Percentiles rank a stretch among this genome's conserved stretches.
Evolutionary conservation across 2,888 invertebrate genomes (phyloP).

Genomic region (Standfussiana lucernea): DNA sequence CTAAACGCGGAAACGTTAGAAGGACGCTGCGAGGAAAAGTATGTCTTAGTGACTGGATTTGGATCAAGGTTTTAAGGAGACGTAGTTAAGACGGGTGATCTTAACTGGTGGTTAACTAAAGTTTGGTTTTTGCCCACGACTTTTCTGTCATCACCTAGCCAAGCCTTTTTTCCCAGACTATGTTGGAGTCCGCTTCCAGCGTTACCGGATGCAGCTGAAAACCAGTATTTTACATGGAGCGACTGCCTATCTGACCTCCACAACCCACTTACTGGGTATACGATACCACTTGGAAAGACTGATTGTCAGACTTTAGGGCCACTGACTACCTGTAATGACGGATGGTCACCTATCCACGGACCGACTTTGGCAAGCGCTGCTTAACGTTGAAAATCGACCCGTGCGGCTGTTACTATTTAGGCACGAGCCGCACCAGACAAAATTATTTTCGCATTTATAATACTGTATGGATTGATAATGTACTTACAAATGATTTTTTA

Average conservation of each 20-base stretch:
- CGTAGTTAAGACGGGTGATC: neutral
- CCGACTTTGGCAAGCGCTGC: neutral
- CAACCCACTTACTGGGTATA: neutral
- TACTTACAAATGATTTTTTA: neutral
- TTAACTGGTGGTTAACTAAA: neutral
- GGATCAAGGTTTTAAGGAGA: constrained; percentile 46
- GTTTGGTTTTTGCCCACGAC: neutral
- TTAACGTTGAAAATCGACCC: neutral
- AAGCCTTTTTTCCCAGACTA: neutral
- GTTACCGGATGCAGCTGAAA: neutral
- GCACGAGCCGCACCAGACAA: neutral
- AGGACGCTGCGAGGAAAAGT: constrained; percentile 55
- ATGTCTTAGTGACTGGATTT: constrained; percentile 18
- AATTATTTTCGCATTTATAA: neutral
- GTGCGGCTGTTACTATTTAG: neutral
- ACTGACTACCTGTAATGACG: no score
- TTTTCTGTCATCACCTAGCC: neutral
- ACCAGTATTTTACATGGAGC: neutral
- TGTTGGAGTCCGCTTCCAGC: neutral
- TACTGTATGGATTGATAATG: no score
- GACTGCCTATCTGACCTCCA: neutral
- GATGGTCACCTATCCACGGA: neutral
- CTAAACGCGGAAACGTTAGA: constrained; percentile 54
- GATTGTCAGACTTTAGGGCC: neutral
- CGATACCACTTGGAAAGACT: neutral